Evolutionary conservation across 1,140 invertebrate species (phyloP).

Genomic region (Hylyphantes graminicola): DNA sequence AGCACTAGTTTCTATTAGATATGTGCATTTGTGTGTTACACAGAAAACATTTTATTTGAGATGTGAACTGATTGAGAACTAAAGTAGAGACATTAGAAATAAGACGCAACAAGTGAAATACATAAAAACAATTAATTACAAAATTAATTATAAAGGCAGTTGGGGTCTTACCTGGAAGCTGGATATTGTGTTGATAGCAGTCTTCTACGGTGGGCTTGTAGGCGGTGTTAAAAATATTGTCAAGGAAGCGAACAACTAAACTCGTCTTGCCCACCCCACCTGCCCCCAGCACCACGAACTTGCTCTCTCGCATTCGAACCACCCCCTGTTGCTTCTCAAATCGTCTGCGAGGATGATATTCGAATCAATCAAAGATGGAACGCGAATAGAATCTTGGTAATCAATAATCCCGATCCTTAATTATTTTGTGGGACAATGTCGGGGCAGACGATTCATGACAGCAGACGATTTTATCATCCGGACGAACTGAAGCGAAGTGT

Average conservation of each 20-base stretch:
- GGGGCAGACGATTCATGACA: neutral
- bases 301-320: conserved; percentile 58
- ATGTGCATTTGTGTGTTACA: no score
- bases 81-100: no score
- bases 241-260: conserved; percentile 65
- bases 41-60: no score
- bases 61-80: no score
- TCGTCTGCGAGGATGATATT: neutral
- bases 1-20: no score
- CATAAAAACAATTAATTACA: no score
- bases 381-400: no score
- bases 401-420: no score
- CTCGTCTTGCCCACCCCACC: conserved; percentile 67
- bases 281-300: conserved; percentile 65
- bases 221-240: conserved; percentile 63
- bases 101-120: no score
- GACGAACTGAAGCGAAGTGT: neutral
- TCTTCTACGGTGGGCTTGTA: conserved; percentile 67
- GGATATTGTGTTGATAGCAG: conserved; percentile 66
- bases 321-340: neutral
- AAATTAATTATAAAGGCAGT: neutral
- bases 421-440: neutral
- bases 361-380: no score
- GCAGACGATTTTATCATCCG: neutral
- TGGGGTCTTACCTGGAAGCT: conserved; percentile 64